phyloP scores from a whole-genome alignment of 2,888 invertebrate species.

The Scrobipalpa costella region DNA sequence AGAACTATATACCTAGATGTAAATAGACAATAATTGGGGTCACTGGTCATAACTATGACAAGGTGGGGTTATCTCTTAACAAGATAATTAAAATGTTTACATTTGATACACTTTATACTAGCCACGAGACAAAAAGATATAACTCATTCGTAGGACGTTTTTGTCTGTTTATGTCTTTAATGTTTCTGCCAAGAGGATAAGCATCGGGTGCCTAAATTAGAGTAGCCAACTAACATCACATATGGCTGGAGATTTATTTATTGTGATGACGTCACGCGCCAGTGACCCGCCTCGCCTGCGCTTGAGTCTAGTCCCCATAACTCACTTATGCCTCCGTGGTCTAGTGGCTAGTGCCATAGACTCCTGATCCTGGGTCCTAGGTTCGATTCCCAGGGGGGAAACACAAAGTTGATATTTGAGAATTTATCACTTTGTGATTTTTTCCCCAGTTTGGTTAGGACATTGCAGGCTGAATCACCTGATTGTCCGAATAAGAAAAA shows the following conservation, averaged over 20 bases:
- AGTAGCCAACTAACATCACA: constrained; percentile 20
- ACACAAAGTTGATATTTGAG: too few species aligned
- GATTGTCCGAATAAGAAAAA: too few species aligned
- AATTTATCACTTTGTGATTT: too few species aligned
- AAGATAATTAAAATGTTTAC: neutral
- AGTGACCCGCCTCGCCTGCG: constrained; percentile 62
- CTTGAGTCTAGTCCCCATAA: constrained; percentile 37
- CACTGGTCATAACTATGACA: constrained; percentile 3
- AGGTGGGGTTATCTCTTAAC: constrained; percentile 4
- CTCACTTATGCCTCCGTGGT: too few species aligned
- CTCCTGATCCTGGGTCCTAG: too few species aligned
- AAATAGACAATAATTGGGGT: neutral
- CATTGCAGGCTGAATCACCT: too few species aligned
- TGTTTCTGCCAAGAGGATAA: constrained; percentile 2
- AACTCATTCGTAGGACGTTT: neutral
- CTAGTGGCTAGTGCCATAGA: too few species aligned
- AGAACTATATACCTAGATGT: too few species aligned
- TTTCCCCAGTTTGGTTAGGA: too few species aligned
- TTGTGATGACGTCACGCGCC: constrained; percentile 68
- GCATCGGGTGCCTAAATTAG: constrained; percentile 13
- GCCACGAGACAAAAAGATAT: neutral
- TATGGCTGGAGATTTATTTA: constrained; percentile 39
- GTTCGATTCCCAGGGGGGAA: too few species aligned
- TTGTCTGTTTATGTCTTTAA: neutral
- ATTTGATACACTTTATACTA: too few species aligned